A percentile compares a stretch with the other conserved stretches of the same genome.
phyloP scores from a whole-genome alignment of 2,797 vertebrate species.

The Pristis pectinata region DNA sequence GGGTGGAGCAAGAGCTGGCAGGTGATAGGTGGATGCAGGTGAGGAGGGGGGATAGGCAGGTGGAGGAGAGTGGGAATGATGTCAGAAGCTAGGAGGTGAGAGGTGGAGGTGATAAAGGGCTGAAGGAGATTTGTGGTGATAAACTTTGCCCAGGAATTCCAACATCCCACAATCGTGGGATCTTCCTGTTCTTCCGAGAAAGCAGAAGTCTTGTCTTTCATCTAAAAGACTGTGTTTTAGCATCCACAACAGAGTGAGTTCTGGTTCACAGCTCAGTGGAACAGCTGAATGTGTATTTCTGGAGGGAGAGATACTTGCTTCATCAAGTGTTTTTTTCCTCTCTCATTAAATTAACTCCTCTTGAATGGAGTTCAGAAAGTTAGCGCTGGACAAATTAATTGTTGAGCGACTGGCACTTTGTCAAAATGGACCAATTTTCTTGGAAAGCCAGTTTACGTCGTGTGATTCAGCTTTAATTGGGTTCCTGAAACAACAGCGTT shows the following conservation, averaged over 20 bases:
- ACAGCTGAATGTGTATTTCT: not conserved
- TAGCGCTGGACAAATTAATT: not conserved
- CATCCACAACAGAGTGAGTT: not conserved
- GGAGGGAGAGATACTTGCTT: not conserved
- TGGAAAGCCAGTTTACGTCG: not conserved
- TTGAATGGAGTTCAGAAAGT: not conserved
- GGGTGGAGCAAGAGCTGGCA: no score
- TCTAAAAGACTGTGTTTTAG: no score
- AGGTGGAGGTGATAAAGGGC: no score
- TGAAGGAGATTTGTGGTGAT: no score
- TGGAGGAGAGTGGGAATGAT: no score
- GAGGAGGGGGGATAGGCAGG: no score
- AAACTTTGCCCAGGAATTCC: no score
- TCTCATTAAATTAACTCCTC: not conserved
- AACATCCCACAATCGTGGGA: no score
- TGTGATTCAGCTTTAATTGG: not conserved
- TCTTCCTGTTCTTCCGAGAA: no score
- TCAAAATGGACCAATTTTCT: not conserved
- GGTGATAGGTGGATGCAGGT: no score
- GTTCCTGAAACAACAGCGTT: not conserved
- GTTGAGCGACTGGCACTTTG: not conserved
- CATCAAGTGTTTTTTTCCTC: not conserved
- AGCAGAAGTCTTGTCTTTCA: no score
- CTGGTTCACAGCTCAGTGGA: not conserved
- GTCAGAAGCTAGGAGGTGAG: no score